Conservation (phyloP, 1,140 invertebrate genomes). For the Meloidogyne exigua region DNA sequence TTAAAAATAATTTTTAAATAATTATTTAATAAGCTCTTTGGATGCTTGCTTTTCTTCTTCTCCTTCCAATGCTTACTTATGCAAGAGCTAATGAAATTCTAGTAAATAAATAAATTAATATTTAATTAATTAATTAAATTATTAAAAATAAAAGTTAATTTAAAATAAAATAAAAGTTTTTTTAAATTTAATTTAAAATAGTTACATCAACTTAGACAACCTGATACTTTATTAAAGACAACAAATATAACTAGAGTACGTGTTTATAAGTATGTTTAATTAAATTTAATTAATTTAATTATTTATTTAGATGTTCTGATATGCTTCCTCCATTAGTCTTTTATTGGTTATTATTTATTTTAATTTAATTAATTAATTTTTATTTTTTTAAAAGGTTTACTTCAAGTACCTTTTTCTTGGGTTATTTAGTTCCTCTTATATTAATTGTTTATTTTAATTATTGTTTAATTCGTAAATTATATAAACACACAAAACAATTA, state of each 20-base stretch:
- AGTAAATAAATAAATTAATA: not conserved
- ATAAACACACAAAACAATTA: slow-evolving; percentile 54
- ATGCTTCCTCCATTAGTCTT: slow-evolving; percentile 59
- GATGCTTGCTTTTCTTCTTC: slow-evolving; percentile 56
- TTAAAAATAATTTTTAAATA: not conserved
- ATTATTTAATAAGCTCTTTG: slow-evolving; percentile 45
- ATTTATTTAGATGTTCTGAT: slow-evolving; percentile 41
- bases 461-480: slow-evolving; percentile 53
- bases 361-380: slow-evolving; percentile 12
- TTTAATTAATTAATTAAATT: not conserved
- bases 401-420: slow-evolving; percentile 51
- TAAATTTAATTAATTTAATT: not conserved
- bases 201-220: slow-evolving; percentile 51
- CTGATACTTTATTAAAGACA: slow-evolving; percentile 24
- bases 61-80: slow-evolving; percentile 59
- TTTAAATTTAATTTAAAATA: not conserved
- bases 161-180: too few relatives aligned
- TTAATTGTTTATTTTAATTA: slow-evolving; percentile 59
- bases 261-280: slow-evolving; percentile 55
- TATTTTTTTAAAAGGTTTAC: slow-evolving; percentile 13
- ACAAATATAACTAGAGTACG: slow-evolving; percentile 58
- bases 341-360: slow-evolving; percentile 54
- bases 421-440: slow-evolving; percentile 51
- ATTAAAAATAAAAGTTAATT: too few relatives aligned
- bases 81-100: slow-evolving; percentile 60